Conservation (phyloP, 2,888 invertebrate species). For the Gari tellinella region DNA sequence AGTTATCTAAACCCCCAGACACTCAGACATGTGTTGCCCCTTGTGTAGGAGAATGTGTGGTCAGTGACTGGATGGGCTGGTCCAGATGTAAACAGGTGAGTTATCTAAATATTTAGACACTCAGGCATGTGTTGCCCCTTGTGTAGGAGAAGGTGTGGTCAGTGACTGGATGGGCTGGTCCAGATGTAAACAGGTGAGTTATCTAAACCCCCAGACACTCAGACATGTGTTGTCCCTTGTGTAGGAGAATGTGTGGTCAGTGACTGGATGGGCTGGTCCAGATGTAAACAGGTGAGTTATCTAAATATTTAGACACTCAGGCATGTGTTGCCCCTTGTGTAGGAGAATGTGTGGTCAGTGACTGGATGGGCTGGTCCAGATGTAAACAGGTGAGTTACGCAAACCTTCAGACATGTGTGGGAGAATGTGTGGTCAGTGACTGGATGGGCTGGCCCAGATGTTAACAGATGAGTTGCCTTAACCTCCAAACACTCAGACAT, state of each 20-base stretch:
- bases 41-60: conserved; percentile 88
- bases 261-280: conserved; percentile 88
- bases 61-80: conserved; percentile 89
- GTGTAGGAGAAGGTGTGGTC: conserved; percentile 88
- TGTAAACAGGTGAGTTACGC: conserved; percentile 85
- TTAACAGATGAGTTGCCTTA: conserved; percentile 83
- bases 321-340: conserved; percentile 87
- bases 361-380: conserved; percentile 88
- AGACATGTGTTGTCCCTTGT: conserved; percentile 86
- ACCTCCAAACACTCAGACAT: no score
- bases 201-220: conserved; percentile 77
- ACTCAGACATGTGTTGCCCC: conserved; percentile 85
- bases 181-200: conserved; percentile 86
- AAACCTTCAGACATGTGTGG: conserved; percentile 83
- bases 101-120: conserved; percentile 78
- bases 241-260: conserved; percentile 88
- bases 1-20: conserved; percentile 76
- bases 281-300: conserved; percentile 86
- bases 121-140: conserved; percentile 86
- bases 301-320: conserved; percentile 76
- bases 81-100: conserved; percentile 86
- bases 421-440: conserved; percentile 88
- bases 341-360: conserved; percentile 88
- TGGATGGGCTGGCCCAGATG: conserved; percentile 89
- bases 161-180: conserved; percentile 89